Evolutionary conservation across 1,140 invertebrate species (phyloP).

Genomic region (Metopolophium dirhodum): DNA sequence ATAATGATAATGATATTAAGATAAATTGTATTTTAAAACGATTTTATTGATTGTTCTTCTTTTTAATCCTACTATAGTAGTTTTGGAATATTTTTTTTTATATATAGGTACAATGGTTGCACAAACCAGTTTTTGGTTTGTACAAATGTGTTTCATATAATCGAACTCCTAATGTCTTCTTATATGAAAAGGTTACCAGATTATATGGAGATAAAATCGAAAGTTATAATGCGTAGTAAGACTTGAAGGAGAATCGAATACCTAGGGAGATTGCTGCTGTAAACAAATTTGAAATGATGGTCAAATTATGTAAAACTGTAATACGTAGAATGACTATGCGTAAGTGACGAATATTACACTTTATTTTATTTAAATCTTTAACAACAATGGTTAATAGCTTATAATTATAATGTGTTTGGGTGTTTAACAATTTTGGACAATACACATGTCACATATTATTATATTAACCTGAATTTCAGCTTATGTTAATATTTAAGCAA

Average conservation of each 20-base stretch:
- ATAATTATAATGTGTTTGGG: neutral
- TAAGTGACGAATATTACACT: neutral
- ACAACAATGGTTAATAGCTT: neutral
- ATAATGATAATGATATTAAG: neutral
- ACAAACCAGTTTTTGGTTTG: constrained; percentile 22
- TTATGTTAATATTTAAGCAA: neutral
- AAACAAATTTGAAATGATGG: neutral
- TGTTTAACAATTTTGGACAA: neutral
- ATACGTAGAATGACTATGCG: neutral
- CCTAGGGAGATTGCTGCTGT: neutral
- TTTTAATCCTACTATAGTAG: neutral
- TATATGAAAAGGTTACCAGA: neutral
- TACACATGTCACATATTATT: neutral
- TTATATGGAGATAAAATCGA: constrained; percentile 23
- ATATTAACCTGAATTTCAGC: neutral
- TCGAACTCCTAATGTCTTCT: neutral
- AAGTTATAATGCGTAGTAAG: neutral
- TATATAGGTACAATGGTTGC: neutral
- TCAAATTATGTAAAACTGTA: neutral
- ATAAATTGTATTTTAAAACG: neutral
- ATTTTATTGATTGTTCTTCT: neutral
- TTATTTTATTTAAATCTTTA: neutral
- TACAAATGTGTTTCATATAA: neutral
- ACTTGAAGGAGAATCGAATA: neutral
- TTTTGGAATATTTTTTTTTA: neutral